Base-by-base conservation (phyloP, 2,797 vertebrate genomes). In the Gallinago stenura region DNA sequence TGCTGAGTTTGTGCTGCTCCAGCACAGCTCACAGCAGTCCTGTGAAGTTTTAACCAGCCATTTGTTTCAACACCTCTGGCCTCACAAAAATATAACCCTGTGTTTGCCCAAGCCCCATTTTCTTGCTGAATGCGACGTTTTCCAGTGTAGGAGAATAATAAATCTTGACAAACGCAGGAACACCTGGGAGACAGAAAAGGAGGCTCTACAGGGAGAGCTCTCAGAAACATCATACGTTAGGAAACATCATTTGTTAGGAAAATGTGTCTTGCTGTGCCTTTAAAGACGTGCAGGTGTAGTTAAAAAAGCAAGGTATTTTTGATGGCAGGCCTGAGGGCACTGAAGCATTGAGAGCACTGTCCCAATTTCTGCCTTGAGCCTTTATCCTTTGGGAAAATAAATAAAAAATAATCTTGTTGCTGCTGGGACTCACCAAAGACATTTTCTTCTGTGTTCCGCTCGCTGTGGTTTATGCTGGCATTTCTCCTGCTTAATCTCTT, bases 251-350 rank as follows among this genome's bases (percentile, higher is more conserved):
- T 83, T 87, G 21, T 73, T 80, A 78, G 11, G 31, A 84, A 79
- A 87, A 80, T 45, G 30, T 81, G 61, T 62, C 69, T 83, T 54
- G 39, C 71, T 79, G 54, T 60, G 41, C 68, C 53, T 92, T 94
- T 70, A 57, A 83, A 91, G 53, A 83, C 8, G 16, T 35, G n/a
- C 33, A 71, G 53, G 37, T 80, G 26, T 80, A 43, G 39, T 80
- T 91, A 92, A 77, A 95, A 96, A 77, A n/a, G 43, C 87, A 76
- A 68, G 13, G 5, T 54, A 37, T 65, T 84, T 91, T 75, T 87
- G 45, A 70, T 62, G 66, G 50, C 48, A 68, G 50, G 37, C 72
- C n/a, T 88, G 65, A 90, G 61, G 84, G 65, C 39, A 66, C 46
- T 53, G 53, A 78, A 2, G 1, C 39, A 15, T 19, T 83, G 86